phyloP scores from a whole-genome alignment of 2,797 vertebrate species.

The Tokudaia tokunoshimensis region DNA sequence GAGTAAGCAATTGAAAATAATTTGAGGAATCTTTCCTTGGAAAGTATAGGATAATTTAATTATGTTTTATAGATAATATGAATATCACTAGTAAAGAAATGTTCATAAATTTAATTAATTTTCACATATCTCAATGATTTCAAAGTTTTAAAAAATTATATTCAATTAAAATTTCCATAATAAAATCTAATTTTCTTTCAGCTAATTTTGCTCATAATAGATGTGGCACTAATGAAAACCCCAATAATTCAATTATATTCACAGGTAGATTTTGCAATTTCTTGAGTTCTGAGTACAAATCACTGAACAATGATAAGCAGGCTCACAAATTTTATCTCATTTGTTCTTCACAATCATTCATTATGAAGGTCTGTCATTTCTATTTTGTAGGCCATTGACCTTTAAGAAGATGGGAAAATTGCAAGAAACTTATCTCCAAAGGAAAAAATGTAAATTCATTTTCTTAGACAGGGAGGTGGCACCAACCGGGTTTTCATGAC shows the following conservation, averaged over 20 bases:
- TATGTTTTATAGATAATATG: not conserved
- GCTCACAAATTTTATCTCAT: not conserved
- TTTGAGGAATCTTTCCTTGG: not conserved
- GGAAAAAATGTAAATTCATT: not conserved
- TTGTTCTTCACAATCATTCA: not conserved
- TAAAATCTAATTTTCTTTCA: slow-evolving; percentile 41
- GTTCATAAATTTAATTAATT: slow-evolving; percentile 58
- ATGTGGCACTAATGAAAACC: not conserved
- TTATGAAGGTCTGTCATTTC: not conserved
- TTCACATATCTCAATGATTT: slow-evolving; percentile 48
- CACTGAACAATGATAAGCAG: not conserved
- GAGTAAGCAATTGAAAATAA: slow-evolving; percentile 33
- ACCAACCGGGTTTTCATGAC: not conserved
- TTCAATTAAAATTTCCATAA: slow-evolving; percentile 57
- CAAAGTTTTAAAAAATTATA: slow-evolving; percentile 34
- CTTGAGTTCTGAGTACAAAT: not conserved
- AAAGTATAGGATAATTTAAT: slow-evolving; percentile 41
- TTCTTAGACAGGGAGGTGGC: not conserved
- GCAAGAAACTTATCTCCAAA: not conserved
- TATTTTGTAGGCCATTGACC: not conserved
- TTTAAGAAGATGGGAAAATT: not conserved
- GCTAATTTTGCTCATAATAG: not conserved
- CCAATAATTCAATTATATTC: not conserved
- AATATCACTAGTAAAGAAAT: not conserved
- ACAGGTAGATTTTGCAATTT: not conserved